These are phyloP conservation scores for Drosophila mettleri DNA, from an alignment of 2,888 invertebrate species.

Conservation along the genomic window DNA sequence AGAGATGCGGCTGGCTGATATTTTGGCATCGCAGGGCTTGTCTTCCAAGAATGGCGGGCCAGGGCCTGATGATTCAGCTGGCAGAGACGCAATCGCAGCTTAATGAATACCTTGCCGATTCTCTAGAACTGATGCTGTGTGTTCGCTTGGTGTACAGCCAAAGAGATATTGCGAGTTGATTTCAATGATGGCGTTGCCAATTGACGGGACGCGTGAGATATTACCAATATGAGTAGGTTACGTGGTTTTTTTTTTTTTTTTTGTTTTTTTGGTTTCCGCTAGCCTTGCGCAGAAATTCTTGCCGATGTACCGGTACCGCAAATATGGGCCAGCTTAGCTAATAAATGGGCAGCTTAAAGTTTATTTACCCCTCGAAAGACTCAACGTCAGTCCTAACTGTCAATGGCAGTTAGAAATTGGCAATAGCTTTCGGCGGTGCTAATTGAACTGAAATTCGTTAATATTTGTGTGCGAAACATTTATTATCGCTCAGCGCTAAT, in stretches of 20 bases:
- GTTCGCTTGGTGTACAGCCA: slow-evolving; percentile 35
- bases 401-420: slow-evolving; percentile 5
- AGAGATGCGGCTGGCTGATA: slow-evolving; percentile 72
- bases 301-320: slow-evolving; percentile 52
- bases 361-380: slow-evolving; percentile 68
- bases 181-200: slow-evolving; percentile 68
- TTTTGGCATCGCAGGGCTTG: slow-evolving; percentile 63
- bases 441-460: slow-evolving; percentile 23
- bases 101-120: slow-evolving; percentile 79
- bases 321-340: slow-evolving; percentile 68
- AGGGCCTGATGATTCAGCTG: slow-evolving; percentile 67
- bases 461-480: not conserved
- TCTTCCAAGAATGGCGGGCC: slow-evolving; percentile 66
- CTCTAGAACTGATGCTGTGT: slow-evolving; percentile 71
- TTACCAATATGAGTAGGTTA: slow-evolving; percentile 68
- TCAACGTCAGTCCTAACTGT: slow-evolving; percentile 34
- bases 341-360: slow-evolving; percentile 49
- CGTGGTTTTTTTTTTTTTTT: slow-evolving; percentile 1
- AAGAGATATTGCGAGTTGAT: slow-evolving; percentile 68
- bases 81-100: slow-evolving; percentile 55
- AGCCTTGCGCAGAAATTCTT: slow-evolving; percentile 58
- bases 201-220: slow-evolving; percentile 76
- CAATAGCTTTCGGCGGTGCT: slow-evolving; percentile 18
- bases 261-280: slow-evolving; percentile 57
- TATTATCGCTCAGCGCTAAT: slow-evolving; percentile 1